Evolutionary conservation across 2,113 vertebrate species (phyloP), one percentile per base, ranked within the genome.

Genomic region (Carettochelys insculpta): DNA sequence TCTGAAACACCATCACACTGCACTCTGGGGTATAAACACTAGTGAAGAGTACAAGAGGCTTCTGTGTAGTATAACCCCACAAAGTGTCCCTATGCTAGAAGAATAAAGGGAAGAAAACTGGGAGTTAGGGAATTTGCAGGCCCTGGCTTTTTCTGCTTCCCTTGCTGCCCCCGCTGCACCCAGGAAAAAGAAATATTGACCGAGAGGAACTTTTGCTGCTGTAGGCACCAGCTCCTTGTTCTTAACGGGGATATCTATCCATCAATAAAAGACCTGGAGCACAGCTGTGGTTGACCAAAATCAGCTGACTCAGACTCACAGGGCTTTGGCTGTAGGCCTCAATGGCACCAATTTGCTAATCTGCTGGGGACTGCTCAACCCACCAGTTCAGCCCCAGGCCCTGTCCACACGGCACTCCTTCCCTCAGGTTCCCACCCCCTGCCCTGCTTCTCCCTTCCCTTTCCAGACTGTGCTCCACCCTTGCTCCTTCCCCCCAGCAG

Each of bases 161-260:
- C 48, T 84, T 54, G 65, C 52, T 75, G n/a, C 14, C 65, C 4
- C 0, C n/a, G n/a, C n/a, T 1, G 22, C 0, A 2, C 17, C 53
- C 2, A 4, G n/a, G 27, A 87, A 51, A 82, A 83, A 58, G 19
- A 53, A 1, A 0, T 13, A n/a, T 19, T 43, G 77, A 20, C 34
- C 2, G 2, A 50, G 8, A 1, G 11, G 25, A 34, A 27, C 38
- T 80, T 71, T 77, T 86, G 80, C 50, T 48, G 31, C 11, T 77
- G 51, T 13, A 27, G 13, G 1, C 2, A 5, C 34, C 38, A n/a
- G 58, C 16, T 77, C 56, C 24, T 56, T 20, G 38, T 48, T 45
- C 38, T 83, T 80, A 12, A 89, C 77, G 47, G 25, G 27, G 12
- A 12, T 29, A 56, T 56, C 25, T 56, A 56, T 5, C 9, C 25